A percentile compares a stretch with the other conserved stretches of the same genome.
Evolutionary conservation across 2,888 invertebrate genomes (phyloP).

Genomic region (Pristionchus fissidentatus): DNA sequence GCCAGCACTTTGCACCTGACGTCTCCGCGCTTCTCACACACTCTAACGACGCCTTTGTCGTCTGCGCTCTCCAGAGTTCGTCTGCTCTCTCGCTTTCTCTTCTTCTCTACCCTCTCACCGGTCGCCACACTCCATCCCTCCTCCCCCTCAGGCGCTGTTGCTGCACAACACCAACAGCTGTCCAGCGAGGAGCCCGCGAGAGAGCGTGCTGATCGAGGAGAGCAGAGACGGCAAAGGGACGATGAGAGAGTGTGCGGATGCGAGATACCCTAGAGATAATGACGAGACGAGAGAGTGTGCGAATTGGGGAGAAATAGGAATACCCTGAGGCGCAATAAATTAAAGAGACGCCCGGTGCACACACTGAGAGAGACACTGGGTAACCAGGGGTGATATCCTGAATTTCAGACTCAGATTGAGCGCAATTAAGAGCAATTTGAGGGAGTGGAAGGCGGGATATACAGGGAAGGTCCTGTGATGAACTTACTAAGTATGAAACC

Average conservation of each 20-base stretch:
- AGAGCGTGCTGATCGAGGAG: conserved; percentile 13
- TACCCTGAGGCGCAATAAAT: conserved; percentile 26
- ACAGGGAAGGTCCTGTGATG: too few species aligned
- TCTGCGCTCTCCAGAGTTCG: not conserved
- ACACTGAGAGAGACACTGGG: not conserved
- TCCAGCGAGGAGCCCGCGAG: not conserved
- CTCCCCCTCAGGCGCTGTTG: conserved; percentile 23
- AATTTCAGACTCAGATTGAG: too few species aligned
- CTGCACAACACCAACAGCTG: conserved; percentile 36
- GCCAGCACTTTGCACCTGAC: not conserved
- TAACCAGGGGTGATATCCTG: conserved; percentile 18
- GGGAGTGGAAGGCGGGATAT: too few species aligned
- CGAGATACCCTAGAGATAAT: not conserved
- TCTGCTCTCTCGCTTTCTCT: not conserved
- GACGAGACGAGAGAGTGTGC: not conserved
- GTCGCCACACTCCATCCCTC: not conserved
- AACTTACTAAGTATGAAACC: too few species aligned
- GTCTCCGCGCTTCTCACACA: too few species aligned
- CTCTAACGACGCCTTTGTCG: not conserved
- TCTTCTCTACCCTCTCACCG: conserved; percentile 9
- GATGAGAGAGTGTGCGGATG: not conserved
- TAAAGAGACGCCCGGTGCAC: conserved; percentile 17
- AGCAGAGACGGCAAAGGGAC: not conserved
- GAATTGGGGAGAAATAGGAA: not conserved
- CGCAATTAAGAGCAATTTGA: too few species aligned